Base-by-base conservation (phyloP, 1,140 invertebrate genomes). In the Contarinia nasturtii region DNA sequence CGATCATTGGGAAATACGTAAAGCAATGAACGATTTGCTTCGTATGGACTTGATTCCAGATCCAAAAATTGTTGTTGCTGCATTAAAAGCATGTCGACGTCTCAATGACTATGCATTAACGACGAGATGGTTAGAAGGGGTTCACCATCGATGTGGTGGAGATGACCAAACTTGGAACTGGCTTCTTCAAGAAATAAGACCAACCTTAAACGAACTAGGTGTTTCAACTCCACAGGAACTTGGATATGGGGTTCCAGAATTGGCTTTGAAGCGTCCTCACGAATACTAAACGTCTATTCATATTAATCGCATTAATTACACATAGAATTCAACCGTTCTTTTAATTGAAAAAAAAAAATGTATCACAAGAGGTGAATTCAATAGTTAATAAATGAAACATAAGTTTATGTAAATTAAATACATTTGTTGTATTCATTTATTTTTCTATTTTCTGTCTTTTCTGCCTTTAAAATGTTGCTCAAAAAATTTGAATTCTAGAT, bases 191-290 rank as follows among this genome's bases (percentile, higher is more conserved):
- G 88, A 96, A 73, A 88, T 97, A 55, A 74, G 72, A 55, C 93
- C 95, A 33, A 93, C 90, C 12, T 69, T 98, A 12, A 76, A 82
- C 43, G 90, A 98, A 68, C 69, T 99, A 33, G 94, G 95, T 18
- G 83, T 98, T 54, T 79, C 77, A 21, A 96, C 93, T 17, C 86
- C 86, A 12, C 94, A 97, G 68, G 88, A 97, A 60, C 69, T 99
- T 54, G 93, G 93, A 44, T 96, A 92, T 60, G 91, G 97, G 65
- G 88, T 97, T 67, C 95, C 95, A 45, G 94, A 99, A 69, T 71
- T 98, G 59, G 83, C 81, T 48, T 69, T 90, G 48, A 61, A 78
- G 27, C 27, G 27, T 10, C 27, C 27, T 27, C 27, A 27, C 27
- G 27, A 27, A 27, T 27, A 27, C 27, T 27, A 27, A 27, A 27